phyloP scores from a whole-genome alignment of 64 coral and sea anemone genomes.

The Montipora cactus region DNA sequence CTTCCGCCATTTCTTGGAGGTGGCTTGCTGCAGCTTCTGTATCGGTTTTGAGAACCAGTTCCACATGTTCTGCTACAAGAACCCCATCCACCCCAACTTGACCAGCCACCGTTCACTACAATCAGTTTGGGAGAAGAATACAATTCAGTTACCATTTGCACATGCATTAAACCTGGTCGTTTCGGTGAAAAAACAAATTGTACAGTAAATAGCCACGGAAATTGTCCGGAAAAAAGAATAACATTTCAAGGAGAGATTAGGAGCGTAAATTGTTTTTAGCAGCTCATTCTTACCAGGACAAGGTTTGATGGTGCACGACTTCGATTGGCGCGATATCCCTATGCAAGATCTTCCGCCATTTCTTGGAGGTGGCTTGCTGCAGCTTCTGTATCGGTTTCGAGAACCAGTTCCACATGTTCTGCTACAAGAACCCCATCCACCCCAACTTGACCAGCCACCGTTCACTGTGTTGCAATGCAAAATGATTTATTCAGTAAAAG shows the following conservation, averaged over 20 bases:
- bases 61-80: constrained; percentile 10
- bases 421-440: background rate
- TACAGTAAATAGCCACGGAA: too few species aligned
- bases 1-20: background rate
- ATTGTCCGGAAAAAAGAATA: too few species aligned
- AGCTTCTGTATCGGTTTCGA: background rate
- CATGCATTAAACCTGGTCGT: too few species aligned
- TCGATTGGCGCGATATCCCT: background rate
- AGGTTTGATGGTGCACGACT: background rate
- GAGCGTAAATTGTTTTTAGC: too few species aligned
- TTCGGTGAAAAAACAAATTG: too few species aligned
- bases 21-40: background rate
- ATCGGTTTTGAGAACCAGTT: background rate
- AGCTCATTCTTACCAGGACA: constrained; percentile 20
- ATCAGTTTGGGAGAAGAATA: too few species aligned
- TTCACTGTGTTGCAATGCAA: too few species aligned
- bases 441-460: background rate
- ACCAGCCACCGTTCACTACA: constrained; percentile 12
- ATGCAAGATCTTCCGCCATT: constrained; percentile 20
- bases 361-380: constrained; percentile 1
- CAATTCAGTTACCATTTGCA: too few species aligned
- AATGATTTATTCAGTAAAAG: too few species aligned
- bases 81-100: background rate
- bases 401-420: background rate
- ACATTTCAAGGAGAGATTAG: too few species aligned